These are phyloP conservation scores for Conus canariensis DNA, from an alignment of 2,888 invertebrate genomes.

Conservation along the genomic window DNA sequence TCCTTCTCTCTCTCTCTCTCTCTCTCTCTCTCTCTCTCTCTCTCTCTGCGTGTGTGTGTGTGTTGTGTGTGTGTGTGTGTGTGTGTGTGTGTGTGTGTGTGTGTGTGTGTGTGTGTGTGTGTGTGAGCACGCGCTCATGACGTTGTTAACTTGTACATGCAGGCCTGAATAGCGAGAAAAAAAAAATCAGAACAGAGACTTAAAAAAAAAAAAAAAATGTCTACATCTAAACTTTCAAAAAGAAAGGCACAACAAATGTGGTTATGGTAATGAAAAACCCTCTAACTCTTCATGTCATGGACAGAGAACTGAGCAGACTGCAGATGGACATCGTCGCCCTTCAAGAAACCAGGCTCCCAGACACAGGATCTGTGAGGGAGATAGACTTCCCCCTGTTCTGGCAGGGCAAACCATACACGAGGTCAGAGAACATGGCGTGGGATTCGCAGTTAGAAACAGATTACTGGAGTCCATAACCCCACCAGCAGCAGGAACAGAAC, in stretches of 20 bases:
- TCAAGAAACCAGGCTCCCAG: too few species aligned
- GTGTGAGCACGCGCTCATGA: background rate
- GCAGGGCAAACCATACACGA: too few species aligned
- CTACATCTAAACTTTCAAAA: background rate
- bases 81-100: background rate
- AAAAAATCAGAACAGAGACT: background rate
- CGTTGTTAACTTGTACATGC: background rate
- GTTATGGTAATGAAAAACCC: background rate
- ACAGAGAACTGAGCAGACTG: too few species aligned
- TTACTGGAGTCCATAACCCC: too few species aligned
- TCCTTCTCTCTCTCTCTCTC: background rate
- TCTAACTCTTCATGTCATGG: background rate
- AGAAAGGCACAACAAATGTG: background rate
- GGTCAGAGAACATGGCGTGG: too few species aligned
- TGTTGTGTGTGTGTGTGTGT: background rate
- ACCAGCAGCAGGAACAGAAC: too few species aligned
- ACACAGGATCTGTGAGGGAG: too few species aligned
- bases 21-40: too few species aligned
- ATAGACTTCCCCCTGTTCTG: too few species aligned
- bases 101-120: conserved; percentile 14
- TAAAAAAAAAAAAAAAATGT: background rate
- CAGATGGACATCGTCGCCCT: too few species aligned
- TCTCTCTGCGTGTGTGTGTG: background rate
- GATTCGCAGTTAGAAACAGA: too few species aligned
- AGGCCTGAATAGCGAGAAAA: background rate